Evolutionary conservation across 2,888 invertebrate species (phyloP).

Genomic region (Drosophila setosimentum): DNA sequence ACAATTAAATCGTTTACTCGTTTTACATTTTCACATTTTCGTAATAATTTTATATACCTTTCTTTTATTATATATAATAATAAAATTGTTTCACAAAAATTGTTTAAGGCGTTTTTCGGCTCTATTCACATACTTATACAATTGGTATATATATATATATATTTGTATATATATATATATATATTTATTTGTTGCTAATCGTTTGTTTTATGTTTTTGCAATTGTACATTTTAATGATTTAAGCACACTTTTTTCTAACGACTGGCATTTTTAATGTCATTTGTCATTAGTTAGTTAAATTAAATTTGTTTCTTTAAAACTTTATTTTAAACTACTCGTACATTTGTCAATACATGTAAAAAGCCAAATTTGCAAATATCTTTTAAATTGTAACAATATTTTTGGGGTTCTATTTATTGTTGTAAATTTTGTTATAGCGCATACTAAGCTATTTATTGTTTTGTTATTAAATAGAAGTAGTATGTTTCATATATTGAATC

Average conservation of each 20-base stretch:
- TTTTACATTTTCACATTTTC: conserved; percentile 57
- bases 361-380: conserved; percentile 27
- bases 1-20: conserved; percentile 75
- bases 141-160: conserved; percentile 29
- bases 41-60: conserved; percentile 32
- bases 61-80: conserved; percentile 59
- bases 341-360: conserved; percentile 25
- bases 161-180: conserved; percentile 46
- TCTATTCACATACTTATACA: conserved; percentile 57
- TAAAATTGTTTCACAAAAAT: conserved; percentile 79
- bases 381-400: conserved; percentile 33
- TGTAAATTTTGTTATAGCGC: conserved; percentile 60
- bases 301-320: conserved; percentile 32
- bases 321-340: conserved; percentile 48
- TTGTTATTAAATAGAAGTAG: conserved; percentile 15
- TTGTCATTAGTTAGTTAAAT: conserved; percentile 30
- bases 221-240: conserved; percentile 49
- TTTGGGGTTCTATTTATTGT: conserved; percentile 16
- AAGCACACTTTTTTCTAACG: conserved; percentile 69
- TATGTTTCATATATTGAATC: conserved; percentile 19
- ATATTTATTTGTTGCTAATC: conserved; percentile 39
- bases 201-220: conserved; percentile 44
- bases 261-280: conserved; percentile 67
- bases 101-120: conserved; percentile 77
- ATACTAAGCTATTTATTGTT: conserved; percentile 51